Base-by-base conservation (phyloP, 2,888 invertebrate species). In the Rambutsinella grinnellia region DNA sequence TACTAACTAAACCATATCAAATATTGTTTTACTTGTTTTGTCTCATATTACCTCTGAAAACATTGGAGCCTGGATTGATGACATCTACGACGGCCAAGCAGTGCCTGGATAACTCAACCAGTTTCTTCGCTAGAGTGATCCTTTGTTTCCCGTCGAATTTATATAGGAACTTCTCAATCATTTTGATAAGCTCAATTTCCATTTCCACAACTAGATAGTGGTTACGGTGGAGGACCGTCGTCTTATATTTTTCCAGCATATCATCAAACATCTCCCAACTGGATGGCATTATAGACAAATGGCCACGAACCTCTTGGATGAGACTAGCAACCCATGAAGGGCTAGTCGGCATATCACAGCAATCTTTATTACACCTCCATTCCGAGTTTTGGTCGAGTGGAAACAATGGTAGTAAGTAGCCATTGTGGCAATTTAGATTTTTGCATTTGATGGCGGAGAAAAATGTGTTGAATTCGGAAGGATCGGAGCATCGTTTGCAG, bases 371-470 rank as follows among this genome's bases (percentile, higher is more conserved):
- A 28, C 80, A 80, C 10, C 71, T 62, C 80, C 80, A 80, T 17
- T 76, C 69, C n/a, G 78, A 76, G 49, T 70, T 58, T n/a, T 66
- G 78, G n/a, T 78, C 78, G 6, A 71, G 63, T 5, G 78, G 71
- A 24, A 54, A 58, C 44, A 58, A 28, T 36, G 80, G 77, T n/a
- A 78, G 49, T 36, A 80, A 54, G 58, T 71, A 80, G 36, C 80
- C 80, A 72, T 56, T 72, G 53, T 71, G 69, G 47, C 77, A 77
- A 24, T 61, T 54, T 46, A 61, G 27, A 74, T 58, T 74, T 67
- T 71, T 71, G 24, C 80, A 80, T 69, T 78, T 78, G 46, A 80
- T 65, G 36, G 78, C 77, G 49, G 79, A 74, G 58, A 77, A 62
- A 62, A 36, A 70, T 23, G 78, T 72, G 49, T 57, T 63, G 17